A percentile compares a stretch with the other conserved stretches of the same genome.
Evolutionary conservation across 2,888 invertebrate genomes (phyloP).

Genomic region (Eucriotettix oculatus): DNA sequence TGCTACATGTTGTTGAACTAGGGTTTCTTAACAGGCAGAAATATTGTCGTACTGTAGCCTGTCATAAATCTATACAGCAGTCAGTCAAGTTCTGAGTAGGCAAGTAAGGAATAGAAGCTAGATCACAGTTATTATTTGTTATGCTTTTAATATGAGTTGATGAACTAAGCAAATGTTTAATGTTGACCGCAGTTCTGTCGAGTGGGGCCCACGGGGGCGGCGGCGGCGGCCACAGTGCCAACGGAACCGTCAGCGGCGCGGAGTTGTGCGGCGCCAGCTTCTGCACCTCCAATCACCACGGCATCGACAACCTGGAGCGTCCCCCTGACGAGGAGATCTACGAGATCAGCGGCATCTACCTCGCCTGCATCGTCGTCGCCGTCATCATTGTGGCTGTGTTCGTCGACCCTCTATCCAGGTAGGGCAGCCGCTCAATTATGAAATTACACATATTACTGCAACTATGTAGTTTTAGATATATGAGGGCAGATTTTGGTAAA

Average conservation of each 20-base stretch:
- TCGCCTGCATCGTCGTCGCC: constrained; percentile 71
- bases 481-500: no score
- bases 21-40: no score
- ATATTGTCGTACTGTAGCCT: no score
- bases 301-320: constrained; percentile 57
- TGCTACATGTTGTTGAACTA: no score
- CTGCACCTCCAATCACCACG: constrained; percentile 49
- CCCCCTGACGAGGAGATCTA: constrained; percentile 76
- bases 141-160: no score
- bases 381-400: constrained; percentile 73
- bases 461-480: no score
- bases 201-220: constrained; percentile 53
- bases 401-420: constrained; percentile 81
- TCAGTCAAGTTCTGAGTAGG: not conserved
- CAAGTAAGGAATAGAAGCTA: not conserved
- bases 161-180: no score
- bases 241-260: constrained; percentile 28
- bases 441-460: no score
- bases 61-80: no score
- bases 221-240: constrained; percentile 21
- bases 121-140: no score
- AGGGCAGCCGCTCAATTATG: constrained; percentile 8
- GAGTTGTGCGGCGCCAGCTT: constrained; percentile 62
- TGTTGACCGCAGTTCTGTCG: constrained; percentile 43
- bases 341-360: constrained; percentile 75